phyloP scores from a whole-genome alignment of 2,797 vertebrate species.

The Cetoscarus ocellatus region DNA sequence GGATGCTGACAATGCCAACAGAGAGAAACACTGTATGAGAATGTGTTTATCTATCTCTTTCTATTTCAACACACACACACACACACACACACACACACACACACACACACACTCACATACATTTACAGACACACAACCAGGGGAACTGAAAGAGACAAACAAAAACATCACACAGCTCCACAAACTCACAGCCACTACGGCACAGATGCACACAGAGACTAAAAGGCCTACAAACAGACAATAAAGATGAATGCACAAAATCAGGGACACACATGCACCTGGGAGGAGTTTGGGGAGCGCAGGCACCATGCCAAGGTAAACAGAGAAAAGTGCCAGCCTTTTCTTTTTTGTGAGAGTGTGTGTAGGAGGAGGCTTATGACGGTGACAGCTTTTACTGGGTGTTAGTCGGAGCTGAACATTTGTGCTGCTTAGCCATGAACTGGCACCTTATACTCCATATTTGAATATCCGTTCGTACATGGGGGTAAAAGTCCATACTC shows the following conservation, averaged over 20 bases:
- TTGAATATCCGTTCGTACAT: no score
- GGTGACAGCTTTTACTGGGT: conserved; percentile 69
- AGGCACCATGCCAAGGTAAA: conserved; percentile 68
- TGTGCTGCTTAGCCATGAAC: conserved; percentile 53
- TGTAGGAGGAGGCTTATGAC: conserved; percentile 52
- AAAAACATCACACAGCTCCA: conserved; percentile 32
- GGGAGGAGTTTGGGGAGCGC: conserved; percentile 52
- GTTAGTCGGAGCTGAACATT: conserved; percentile 42
- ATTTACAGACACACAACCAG: not conserved
- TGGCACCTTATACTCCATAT: no score
- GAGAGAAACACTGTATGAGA: conserved; percentile 38
- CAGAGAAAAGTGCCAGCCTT: conserved; percentile 64
- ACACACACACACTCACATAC: conserved; percentile 2
- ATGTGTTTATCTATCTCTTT: conserved; percentile 47
- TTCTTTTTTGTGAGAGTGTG: conserved; percentile 49
- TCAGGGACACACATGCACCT: conserved; percentile 42
- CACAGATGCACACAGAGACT: conserved; percentile 13
- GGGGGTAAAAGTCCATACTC: no score
- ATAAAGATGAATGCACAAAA: conserved; percentile 39
- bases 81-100: conserved; percentile 10
- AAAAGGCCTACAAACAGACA: conserved; percentile 56
- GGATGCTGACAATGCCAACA: conserved; percentile 59
- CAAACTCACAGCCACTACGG: conserved; percentile 12
- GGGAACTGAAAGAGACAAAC: conserved; percentile 12
- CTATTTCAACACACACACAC: not conserved